phyloP scores from a whole-genome alignment of 2,113 vertebrate genomes.

The Trematomus loennbergii region DNA sequence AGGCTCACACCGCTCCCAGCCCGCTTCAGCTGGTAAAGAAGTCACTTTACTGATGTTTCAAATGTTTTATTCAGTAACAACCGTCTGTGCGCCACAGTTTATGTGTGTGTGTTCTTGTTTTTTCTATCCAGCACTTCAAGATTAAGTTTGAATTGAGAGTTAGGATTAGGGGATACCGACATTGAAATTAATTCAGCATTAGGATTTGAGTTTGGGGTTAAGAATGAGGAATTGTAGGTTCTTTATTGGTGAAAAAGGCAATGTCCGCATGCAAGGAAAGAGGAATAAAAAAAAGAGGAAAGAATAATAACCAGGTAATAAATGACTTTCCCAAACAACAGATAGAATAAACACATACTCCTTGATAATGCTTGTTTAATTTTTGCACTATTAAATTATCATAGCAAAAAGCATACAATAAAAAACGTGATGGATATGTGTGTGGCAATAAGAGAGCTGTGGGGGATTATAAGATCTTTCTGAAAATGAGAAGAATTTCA shows the following conservation, averaged over 20 bases:
- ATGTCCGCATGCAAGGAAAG: neutral
- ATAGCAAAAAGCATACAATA: neutral
- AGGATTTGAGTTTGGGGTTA: conserved; percentile 5
- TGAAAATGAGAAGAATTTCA: conserved; percentile 15
- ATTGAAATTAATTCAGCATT: neutral
- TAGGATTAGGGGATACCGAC: neutral
- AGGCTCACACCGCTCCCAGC: conserved; percentile 40
- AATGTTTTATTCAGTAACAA: conserved; percentile 72
- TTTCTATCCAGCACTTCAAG: conserved; percentile 14
- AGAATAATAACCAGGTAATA: neutral
- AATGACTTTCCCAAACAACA: neutral
- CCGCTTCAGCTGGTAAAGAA: conserved; percentile 47
- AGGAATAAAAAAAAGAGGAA: neutral
- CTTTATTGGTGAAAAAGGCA: neutral
- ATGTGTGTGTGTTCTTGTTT: conserved; percentile 12
- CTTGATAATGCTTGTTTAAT: neutral
- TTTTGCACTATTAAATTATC: neutral
- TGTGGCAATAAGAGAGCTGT: neutral
- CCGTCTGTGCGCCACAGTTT: conserved; percentile 41
- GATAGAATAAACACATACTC: neutral
- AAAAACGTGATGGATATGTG: neutral
- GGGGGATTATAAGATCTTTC: neutral
- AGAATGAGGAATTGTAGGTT: neutral
- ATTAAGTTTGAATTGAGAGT: conserved; percentile 1
- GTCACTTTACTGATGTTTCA: conserved; percentile 43